Base-by-base conservation (phyloP, 1,140 invertebrate genomes). In the Drosophila nannoptera region DNA sequence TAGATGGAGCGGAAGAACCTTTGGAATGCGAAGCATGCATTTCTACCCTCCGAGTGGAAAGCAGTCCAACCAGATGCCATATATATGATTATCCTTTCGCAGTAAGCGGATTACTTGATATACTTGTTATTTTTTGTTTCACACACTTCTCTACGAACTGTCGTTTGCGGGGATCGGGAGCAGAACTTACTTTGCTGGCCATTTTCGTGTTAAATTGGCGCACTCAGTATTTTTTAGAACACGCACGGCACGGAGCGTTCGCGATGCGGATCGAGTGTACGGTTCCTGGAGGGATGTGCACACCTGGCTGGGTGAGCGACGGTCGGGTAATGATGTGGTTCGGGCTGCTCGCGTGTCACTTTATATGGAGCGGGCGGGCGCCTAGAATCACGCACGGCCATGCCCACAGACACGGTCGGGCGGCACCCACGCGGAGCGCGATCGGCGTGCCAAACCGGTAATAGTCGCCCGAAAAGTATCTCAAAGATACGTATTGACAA, bases 171-270 rank as follows among this genome's bases (percentile, higher is more conserved):
- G 22, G 22, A 42, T n/a, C n/a, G n/a, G 40, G 40, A 43, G 22
- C 3, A 22, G 22, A 62, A 88, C 87, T 88, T 88, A 88, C 87
- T 82, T 87, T 81, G 54, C 68, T 74, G 73, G 87, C 82, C 87
- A 88, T 88, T 72, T 54, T 75, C 14, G 53, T 40, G 43, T 59
- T 61, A 36, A 59, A 16, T 70, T 59, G 55, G 58, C 65, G 61
- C 67, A 53, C 50, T 46, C 58, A 40, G 38, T 40, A n/a, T 40
- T 12, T 40, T n/a, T 9, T 22, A 7, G 14, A 22, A 14, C 59
- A 72, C 73, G 66, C 69, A 52, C 49, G 22, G 33, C 32, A 32
- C n/a, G 29, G 36, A 9, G 5, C 29, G 14, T 61, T 46, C 45
- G 63, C 61, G 65, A 42, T 69, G 6, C 40, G 62, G 33, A 33